Percentiles rank a stretch among this genome's conserved stretches.
Evolutionary conservation across 1,140 invertebrate genomes (phyloP).

Genomic region (Battus philenor): DNA sequence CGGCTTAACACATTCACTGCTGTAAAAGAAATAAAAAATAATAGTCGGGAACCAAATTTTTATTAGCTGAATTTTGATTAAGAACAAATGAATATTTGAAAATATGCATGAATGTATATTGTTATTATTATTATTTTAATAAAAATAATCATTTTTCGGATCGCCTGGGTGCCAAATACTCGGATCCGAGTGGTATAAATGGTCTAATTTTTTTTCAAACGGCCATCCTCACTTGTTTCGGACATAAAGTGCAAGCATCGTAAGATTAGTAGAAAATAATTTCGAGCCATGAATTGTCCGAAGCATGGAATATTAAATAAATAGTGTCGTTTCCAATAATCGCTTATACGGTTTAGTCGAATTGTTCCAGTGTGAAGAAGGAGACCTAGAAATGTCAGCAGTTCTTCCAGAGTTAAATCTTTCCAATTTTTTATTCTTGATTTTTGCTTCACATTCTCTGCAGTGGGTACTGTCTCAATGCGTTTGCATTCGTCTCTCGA

Average conservation of each 20-base stretch:
- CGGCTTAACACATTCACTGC: no score
- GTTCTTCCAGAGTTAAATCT: constrained; percentile 26
- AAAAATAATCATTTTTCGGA: no score
- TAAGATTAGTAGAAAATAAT: constrained; percentile 41
- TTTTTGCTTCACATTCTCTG: neutral
- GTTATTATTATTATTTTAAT: no score
- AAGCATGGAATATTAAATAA: constrained; percentile 30
- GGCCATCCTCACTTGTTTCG: constrained; percentile 19
- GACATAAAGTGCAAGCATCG: constrained; percentile 33
- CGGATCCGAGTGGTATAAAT: no score
- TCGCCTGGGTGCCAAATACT: no score
- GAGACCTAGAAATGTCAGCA: constrained; percentile 40
- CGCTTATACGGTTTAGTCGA: constrained; percentile 26
- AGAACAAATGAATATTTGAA: no score
- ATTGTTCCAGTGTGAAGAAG: constrained; percentile 47
- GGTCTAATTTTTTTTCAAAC: constrained; percentile 25
- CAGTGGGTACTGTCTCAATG: no score
- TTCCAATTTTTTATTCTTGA: constrained; percentile 26
- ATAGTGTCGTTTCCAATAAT: constrained; percentile 42
- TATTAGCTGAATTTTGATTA: no score
- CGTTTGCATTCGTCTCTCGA: neutral
- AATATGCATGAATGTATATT: no score
- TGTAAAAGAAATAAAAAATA: no score
- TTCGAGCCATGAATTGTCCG: constrained; percentile 29
- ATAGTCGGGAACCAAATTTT: no score